These are phyloP conservation scores for Zoroaster sp. DNA, from an alignment of 53 echinoderm and acorn worm genomes.

Conservation along the genomic window DNA sequence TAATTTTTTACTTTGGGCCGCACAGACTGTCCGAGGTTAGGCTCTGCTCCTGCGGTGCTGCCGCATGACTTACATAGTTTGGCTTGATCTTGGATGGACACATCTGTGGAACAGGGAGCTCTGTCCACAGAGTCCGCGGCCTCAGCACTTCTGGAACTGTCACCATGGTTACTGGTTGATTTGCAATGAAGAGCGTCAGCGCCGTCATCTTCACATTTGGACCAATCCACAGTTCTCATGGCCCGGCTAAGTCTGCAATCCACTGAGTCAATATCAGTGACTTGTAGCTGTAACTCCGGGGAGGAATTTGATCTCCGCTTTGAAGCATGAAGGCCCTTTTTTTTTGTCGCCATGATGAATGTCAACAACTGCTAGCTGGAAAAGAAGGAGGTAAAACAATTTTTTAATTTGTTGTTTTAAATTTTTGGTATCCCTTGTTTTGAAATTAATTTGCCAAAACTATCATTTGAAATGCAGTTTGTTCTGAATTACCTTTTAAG, in stretches of 20 bases:
- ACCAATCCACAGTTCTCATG: background rate
- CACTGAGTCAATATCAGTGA: conserved; percentile 36
- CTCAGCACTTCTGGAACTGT: background rate
- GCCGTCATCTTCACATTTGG: background rate
- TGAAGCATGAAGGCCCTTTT: conserved; percentile 36
- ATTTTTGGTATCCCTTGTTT: too few species aligned
- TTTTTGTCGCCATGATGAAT: conserved; percentile 36
- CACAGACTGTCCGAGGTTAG: background rate
- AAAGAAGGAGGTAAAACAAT: background rate
- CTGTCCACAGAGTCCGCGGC: background rate
- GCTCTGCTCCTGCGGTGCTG: background rate
- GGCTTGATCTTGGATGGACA: background rate
- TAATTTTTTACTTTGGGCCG: conserved; percentile 6
- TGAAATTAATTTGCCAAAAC: too few species aligned
- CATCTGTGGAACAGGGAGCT: background rate
- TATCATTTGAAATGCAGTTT: too few species aligned
- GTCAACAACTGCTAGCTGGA: background rate
- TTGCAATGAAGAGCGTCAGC: background rate
- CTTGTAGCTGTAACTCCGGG: conserved; percentile 71
- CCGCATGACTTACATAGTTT: conserved; percentile 15
- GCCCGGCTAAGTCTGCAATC: conserved; percentile 7
- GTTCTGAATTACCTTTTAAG: too few species aligned
- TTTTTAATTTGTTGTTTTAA: too few species aligned
- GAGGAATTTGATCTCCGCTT: conserved; percentile 78
- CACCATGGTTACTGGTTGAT: conserved; percentile 1